Evolutionary conservation across 2,888 invertebrate genomes (phyloP).

Genomic region (Chrysotoxum bicinctum): DNA sequence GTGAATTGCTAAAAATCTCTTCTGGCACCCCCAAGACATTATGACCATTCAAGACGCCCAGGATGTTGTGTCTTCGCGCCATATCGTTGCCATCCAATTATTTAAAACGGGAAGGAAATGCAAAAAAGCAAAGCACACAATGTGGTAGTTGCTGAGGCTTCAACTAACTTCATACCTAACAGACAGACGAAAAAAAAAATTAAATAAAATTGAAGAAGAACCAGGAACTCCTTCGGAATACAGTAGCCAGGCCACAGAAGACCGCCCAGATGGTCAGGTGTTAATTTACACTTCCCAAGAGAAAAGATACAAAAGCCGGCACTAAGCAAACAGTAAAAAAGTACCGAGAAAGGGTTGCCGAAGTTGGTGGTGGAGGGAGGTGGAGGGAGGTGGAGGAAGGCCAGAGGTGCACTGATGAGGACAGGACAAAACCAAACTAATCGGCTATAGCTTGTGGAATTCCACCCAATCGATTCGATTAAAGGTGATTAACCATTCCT

Average conservation of each 20-base stretch:
- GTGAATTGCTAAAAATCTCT: slow-evolving; percentile 44
- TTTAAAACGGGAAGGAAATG: slow-evolving; percentile 65
- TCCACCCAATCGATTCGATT: slow-evolving; percentile 70
- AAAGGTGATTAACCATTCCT: slow-evolving; percentile 70
- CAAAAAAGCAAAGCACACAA: slow-evolving; percentile 32
- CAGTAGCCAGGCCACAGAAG: slow-evolving; percentile 43
- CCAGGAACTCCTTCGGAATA: slow-evolving; percentile 57
- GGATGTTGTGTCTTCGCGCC: slow-evolving; percentile 50
- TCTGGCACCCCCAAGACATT: slow-evolving; percentile 34
- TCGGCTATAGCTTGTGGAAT: slow-evolving; percentile 47
- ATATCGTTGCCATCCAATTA: slow-evolving; percentile 36
- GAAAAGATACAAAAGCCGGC: slow-evolving; percentile 37
- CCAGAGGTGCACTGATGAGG: not conserved
- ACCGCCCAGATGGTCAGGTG: slow-evolving; percentile 73
- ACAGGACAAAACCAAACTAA: slow-evolving; percentile 34
- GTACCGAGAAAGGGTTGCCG: not conserved
- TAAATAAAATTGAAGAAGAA: slow-evolving; percentile 1
- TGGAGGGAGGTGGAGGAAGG: not conserved
- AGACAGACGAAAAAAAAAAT: not conserved
- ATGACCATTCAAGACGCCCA: slow-evolving; percentile 35
- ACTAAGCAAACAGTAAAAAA: slow-evolving; percentile 46
- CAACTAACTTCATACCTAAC: not conserved
- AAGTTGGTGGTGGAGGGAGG: slow-evolving; percentile 5
- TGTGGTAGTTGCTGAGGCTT: slow-evolving; percentile 1
- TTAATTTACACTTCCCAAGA: slow-evolving; percentile 70